phyloP scores from a whole-genome alignment of 1,140 invertebrate species.

The Drosophila seguyi region DNA sequence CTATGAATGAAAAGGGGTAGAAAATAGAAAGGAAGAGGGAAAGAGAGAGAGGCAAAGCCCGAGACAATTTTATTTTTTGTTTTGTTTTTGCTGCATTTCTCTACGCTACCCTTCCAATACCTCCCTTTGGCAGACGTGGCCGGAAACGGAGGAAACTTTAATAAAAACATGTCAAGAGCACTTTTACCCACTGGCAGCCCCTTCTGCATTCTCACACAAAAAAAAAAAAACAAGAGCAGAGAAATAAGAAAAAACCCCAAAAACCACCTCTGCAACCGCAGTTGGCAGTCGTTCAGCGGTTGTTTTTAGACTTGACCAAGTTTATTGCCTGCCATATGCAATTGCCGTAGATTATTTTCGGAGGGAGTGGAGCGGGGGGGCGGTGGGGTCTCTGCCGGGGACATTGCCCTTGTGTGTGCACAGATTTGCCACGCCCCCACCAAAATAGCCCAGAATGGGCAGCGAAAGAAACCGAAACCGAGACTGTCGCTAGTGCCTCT shows the following conservation, averaged over 20 bases:
- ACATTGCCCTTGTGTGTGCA: conserved; percentile 30
- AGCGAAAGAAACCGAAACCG: conserved; percentile 38
- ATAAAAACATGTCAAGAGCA: conserved; percentile 82
- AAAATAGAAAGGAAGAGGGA: neutral
- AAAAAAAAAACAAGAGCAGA: no score
- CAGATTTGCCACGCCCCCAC: conserved; percentile 44
- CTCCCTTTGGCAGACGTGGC: conserved; percentile 24
- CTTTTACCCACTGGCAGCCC: conserved; percentile 12
- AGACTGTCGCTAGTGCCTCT: conserved; percentile 17
- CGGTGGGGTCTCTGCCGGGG: conserved; percentile 9
- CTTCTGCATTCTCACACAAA: neutral
- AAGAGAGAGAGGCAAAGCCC: neutral
- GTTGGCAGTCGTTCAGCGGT: conserved; percentile 44
- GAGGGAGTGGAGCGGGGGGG: conserved; percentile 10
- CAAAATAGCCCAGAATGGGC: conserved; percentile 6
- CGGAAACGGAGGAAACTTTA: conserved; percentile 69
- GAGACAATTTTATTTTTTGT: conserved; percentile 35
- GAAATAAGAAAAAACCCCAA: conserved; percentile 7
- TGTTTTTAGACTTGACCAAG: conserved; percentile 79
- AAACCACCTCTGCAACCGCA: conserved; percentile 37
- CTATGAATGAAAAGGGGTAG: neutral
- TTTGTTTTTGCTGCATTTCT: conserved; percentile 37
- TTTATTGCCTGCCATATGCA: conserved; percentile 81
- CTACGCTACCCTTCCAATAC: neutral
- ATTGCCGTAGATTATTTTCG: conserved; percentile 80